Conservation (phyloP, 2,888 invertebrate genomes). For the Acronicta alni region DNA sequence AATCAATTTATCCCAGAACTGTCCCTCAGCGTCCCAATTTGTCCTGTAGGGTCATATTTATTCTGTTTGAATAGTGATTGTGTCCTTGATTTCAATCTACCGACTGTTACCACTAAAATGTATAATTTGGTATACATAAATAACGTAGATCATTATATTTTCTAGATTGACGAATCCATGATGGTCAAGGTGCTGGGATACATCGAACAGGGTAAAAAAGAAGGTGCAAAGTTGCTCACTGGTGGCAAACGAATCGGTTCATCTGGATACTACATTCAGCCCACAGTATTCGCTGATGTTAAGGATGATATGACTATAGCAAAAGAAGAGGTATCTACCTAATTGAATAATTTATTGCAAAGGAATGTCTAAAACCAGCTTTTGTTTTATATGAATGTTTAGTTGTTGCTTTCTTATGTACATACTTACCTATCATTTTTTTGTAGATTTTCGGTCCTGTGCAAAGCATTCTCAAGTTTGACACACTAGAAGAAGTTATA, state of each 20-base stretch:
- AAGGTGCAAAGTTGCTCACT: constrained; percentile 93
- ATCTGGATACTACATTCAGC: constrained; percentile 93
- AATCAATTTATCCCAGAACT: too few relatives aligned
- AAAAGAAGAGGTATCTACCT: constrained; percentile 91
- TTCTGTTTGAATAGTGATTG: too few relatives aligned
- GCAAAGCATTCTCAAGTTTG: constrained; percentile 95
- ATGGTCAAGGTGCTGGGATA: constrained; percentile 92
- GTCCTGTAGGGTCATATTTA: too few relatives aligned
- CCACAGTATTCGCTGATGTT: constrained; percentile 93
- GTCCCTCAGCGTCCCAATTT: too few relatives aligned
- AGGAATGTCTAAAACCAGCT: too few relatives aligned
- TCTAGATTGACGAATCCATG: constrained; percentile 91
- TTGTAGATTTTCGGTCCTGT: constrained; percentile 96
- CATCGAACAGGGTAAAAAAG: constrained; percentile 93
- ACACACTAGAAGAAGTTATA: constrained; percentile 93
- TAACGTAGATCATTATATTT: constrained; percentile 6
- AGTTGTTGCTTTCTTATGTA: neutral
- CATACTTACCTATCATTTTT: neutral
- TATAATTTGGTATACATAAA: too few relatives aligned
- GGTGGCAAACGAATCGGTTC: constrained; percentile 92
- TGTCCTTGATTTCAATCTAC: too few relatives aligned
- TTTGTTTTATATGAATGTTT: too few relatives aligned
- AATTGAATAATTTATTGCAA: too few relatives aligned
- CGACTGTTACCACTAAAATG: too few relatives aligned
- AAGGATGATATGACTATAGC: constrained; percentile 93